Conservation (phyloP, 2,797 vertebrate genomes). For the Morelia viridis region DNA sequence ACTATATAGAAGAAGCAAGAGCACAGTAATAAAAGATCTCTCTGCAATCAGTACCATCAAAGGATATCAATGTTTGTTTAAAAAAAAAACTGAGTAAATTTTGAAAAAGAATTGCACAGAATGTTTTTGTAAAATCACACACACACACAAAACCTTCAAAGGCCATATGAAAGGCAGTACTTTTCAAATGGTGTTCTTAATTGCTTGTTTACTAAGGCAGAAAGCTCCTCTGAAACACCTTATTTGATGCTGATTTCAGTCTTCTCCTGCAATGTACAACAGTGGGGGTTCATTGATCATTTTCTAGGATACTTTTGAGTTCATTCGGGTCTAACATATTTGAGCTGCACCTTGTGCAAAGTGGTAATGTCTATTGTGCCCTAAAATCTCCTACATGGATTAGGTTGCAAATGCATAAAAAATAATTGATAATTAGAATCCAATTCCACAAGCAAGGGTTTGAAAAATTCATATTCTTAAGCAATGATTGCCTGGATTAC, state of each 20-base stretch:
- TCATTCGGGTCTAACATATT: not conserved
- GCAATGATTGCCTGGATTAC: too few relatives aligned
- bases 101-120: not conserved
- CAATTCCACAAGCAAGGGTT: too few relatives aligned
- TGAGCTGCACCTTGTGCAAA: not conserved
- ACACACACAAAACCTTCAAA: not conserved
- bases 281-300: not conserved
- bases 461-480: too few relatives aligned
- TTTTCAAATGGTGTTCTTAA: not conserved
- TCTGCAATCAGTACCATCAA: not conserved
- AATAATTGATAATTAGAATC: not conserved
- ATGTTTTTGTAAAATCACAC: not conserved
- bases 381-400: not conserved
- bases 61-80: not conserved
- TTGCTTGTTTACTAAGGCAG: not conserved
- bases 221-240: not conserved
- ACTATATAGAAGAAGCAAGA: not conserved
- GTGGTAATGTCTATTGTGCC: not conserved
- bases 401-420: not conserved
- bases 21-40: not conserved
- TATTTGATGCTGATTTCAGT: not conserved
- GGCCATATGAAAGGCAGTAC: not conserved
- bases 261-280: not conserved
- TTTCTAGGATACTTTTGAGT: not conserved
- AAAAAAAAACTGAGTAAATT: not conserved